phyloP scores from a whole-genome alignment of 2,113 vertebrate species.

The Galbula dea region DNA sequence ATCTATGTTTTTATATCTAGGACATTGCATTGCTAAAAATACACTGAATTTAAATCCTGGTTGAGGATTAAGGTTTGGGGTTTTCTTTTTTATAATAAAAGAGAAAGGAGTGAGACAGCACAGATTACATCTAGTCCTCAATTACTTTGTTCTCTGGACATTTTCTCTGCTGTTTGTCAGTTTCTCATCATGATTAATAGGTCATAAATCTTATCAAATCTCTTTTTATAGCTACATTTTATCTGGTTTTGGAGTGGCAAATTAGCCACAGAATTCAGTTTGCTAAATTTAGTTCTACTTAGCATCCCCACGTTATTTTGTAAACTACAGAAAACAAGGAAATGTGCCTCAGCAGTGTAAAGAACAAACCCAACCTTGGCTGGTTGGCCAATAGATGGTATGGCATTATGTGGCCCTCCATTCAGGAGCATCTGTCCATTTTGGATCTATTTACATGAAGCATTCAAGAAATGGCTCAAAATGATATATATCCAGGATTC shows the following conservation, averaged over 20 bases:
- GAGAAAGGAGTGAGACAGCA: conserved; percentile 30
- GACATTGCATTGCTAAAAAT: conserved; percentile 75
- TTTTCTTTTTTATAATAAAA: conserved; percentile 71
- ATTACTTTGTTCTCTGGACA: conserved; percentile 56
- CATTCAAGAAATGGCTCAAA: neutral
- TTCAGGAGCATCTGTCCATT: neutral
- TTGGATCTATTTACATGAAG: neutral
- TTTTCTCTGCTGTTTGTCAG: neutral
- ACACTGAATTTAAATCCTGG: conserved; percentile 81
- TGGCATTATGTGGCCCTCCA: neutral
- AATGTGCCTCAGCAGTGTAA: neutral
- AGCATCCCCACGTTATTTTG: neutral
- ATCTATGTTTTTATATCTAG: conserved; percentile 72
- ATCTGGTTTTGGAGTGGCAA: neutral
- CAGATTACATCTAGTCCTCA: conserved; percentile 80
- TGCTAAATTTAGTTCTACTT: neutral
- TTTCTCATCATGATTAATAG: neutral
- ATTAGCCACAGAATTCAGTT: neutral
- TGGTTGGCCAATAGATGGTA: neutral
- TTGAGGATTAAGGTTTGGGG: conserved; percentile 77
- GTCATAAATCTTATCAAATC: neutral
- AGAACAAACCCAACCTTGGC: neutral
- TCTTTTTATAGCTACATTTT: neutral
- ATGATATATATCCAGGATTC: neutral
- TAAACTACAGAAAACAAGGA: neutral